Conservation (phyloP, 2,888 invertebrate species). For the Orthosia cruda region DNA sequence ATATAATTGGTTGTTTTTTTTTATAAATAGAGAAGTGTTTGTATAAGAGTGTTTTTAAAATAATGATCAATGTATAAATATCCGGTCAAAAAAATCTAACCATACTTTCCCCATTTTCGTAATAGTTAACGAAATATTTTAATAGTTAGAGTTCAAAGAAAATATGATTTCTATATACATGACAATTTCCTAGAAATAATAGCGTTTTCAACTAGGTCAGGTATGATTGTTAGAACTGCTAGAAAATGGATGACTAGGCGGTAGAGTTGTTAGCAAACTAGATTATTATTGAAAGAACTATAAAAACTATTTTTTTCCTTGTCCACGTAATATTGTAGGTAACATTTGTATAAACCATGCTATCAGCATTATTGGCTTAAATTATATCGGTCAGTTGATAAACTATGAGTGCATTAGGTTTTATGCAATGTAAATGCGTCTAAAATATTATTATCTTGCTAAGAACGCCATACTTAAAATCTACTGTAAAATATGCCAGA, state of each 20-base stretch:
- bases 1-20: too few species aligned
- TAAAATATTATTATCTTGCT: neutral
- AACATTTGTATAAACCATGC: neutral
- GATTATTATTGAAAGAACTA: conserved; percentile 25
- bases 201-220: conserved; percentile 31
- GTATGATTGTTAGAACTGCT: conserved; percentile 21
- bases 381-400: conserved; percentile 1
- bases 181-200: conserved; percentile 24
- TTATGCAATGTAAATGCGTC: conserved; percentile 6
- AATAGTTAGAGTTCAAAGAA: neutral
- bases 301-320: conserved; percentile 18
- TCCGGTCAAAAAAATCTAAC: neutral
- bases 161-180: conserved; percentile 9
- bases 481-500: neutral
- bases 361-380: neutral
- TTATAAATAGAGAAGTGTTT: too few species aligned
- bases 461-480: neutral
- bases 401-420: neutral
- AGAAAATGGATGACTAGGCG: conserved; percentile 50
- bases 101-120: conserved; percentile 1
- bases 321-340: neutral
- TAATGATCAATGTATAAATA: neutral
- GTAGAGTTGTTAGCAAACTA: conserved; percentile 7
- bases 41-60: neutral
- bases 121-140: neutral